These are phyloP conservation scores for Chromobotia macracanthus DNA, from an alignment of 2,797 vertebrate species.

Conservation along the genomic window DNA sequence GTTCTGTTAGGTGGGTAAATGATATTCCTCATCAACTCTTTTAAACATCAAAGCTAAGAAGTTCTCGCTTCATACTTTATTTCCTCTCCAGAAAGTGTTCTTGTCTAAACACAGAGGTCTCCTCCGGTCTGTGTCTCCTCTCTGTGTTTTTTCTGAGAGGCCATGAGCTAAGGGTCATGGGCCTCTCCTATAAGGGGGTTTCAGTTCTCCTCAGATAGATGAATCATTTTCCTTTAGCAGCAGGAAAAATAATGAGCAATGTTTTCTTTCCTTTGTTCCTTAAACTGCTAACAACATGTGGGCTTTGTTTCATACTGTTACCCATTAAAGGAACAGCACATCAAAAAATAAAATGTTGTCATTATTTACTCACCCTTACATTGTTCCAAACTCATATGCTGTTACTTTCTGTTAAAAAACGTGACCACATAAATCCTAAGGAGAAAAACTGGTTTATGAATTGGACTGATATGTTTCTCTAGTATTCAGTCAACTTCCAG, in stretches of 20 bases:
- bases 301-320: background rate
- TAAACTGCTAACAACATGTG: background rate
- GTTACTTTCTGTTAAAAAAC: background rate
- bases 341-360: background rate
- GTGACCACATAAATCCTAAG: background rate
- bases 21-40: slow-evolving; percentile 29
- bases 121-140: slow-evolving; percentile 26
- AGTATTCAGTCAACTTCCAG: too few species aligned
- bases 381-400: background rate
- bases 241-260: background rate
- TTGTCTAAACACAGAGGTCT: slow-evolving; percentile 40
- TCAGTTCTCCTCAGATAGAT: slow-evolving; percentile 33
- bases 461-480: too few species aligned
- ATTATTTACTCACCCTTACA: too few species aligned
- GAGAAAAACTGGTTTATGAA: background rate
- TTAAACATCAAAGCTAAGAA: slow-evolving; percentile 48
- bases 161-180: slow-evolving; percentile 35
- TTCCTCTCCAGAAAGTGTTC: slow-evolving; percentile 43
- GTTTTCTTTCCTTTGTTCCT: slow-evolving; percentile 24
- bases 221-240: slow-evolving; percentile 37
- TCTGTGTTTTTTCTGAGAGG: slow-evolving; percentile 51
- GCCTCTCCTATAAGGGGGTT: slow-evolving; percentile 29
- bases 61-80: slow-evolving; percentile 16
- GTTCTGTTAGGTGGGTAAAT: background rate
- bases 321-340: background rate